Base-by-base conservation (phyloP, 2,113 vertebrate species). In the Hippopotamus amphibius region DNA sequence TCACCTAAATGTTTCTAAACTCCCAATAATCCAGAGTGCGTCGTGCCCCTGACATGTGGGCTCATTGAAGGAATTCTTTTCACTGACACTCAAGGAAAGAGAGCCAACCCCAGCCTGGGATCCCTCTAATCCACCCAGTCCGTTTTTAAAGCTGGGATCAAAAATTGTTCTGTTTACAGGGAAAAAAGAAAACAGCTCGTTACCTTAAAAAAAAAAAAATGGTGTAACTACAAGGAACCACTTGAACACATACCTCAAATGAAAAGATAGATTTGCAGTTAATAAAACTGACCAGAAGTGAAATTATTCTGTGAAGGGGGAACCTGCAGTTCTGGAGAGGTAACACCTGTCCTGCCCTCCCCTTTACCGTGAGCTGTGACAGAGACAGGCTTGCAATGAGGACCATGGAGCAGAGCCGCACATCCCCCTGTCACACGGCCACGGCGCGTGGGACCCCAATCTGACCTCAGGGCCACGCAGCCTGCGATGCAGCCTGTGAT, bases 1-100 rank as follows among this genome's bases (percentile, higher is more conserved):
- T 97, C 95, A 97, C 93, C 91, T 93, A 83, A 96, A 65, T 63
- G 66, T 88, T 77, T 88, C 93, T 97, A 81, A 97, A 93, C 53
- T 81, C 53, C 46, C 46, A 83, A 28, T 93, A 89, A 96, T 82
- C 63, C 87, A 55, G 19, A 84, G 50, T 76, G 46, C n/a, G 59
- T 17, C 1, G 2, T 59, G 46, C 79, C 61, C 53, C 65, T 63
- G 86, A 80, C 76, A 72, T 71, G 65, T 57, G 53, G 59, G 81
- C 8, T n/a, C 65, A 66, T 7, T 69, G 48, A 90, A 90, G 85
- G 88, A 88, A 88, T 77, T 83, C 28, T 87, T 95, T 80, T 76
- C 66, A 43, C 12, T 88, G 85, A 93, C 90, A 83, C 13, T 0
- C 5, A 85, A 71, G 26, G 61, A 61, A 65, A 85, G 14, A 61